A percentile compares a stretch with the other conserved stretches of the same genome.
These are phyloP conservation scores for Delphinapterus leucas DNA, from an alignment of 2,113 vertebrate genomes.

Conservation along the genomic window DNA sequence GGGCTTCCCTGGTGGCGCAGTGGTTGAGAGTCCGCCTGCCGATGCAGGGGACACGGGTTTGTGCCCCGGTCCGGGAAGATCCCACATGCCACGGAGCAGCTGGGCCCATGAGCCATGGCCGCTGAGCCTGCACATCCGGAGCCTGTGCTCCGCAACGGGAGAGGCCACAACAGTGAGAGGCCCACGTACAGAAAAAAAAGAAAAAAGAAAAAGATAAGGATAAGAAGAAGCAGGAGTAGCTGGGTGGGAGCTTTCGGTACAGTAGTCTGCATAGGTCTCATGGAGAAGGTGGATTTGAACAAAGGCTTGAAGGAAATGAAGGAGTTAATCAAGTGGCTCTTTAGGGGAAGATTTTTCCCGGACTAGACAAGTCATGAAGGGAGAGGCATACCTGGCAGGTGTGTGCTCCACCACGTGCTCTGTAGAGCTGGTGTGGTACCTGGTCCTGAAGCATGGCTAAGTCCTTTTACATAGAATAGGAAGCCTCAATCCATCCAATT, in stretches of 20 bases:
- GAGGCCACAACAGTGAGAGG: no score
- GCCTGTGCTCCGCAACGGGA: no score
- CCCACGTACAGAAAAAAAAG: no score
- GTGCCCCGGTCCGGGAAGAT: no score
- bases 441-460: not conserved
- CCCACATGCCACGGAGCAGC: no score
- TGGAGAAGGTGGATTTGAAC: not conserved
- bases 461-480: not conserved
- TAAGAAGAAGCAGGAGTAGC: no score
- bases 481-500: not conserved
- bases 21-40: no score
- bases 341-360: not conserved
- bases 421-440: not conserved
- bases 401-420: not conserved
- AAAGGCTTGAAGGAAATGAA: not conserved
- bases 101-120: no score
- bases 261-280: not conserved
- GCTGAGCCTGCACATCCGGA: no score
- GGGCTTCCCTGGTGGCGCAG: no score
- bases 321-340: not conserved
- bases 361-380: not conserved
- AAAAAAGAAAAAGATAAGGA: no score
- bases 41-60: rapidly evolving
- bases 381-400: not conserved
- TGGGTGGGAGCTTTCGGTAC: no score